Base-by-base conservation (phyloP, 2,888 invertebrate genomes). In the Agrochola litura region DNA sequence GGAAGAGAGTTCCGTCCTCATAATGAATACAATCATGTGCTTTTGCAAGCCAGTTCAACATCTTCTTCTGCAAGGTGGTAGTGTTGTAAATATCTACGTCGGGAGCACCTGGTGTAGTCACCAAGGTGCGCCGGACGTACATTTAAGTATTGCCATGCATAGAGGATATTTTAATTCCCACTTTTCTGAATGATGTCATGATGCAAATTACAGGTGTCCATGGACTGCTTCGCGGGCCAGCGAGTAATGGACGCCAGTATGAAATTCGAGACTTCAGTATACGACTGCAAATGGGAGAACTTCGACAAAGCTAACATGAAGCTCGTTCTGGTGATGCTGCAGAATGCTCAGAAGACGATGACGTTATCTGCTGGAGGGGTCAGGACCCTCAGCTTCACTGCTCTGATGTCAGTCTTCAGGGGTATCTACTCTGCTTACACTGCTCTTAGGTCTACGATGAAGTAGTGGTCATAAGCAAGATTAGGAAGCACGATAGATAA, bases 251-350 rank as follows among this genome's bases (percentile, higher is more conserved):
- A 95, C n/a, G 94, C 95, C 0, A 92, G 91, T 75, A 30, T 83
- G 0, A 68, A 74, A 0, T 94, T 95, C 41, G 93, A 93, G 67
- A 76, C 79, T 0, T 92, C 95, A 0, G 91, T 95, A 0, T 95
- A 95, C 56, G 87, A 87, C 58, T 94, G 93, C 61, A 90, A 93
- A 54, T 95, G 95, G 95, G 95, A 95, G 85, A 92, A 93, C 30
- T 95, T 94, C 43, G 90, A 93, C 68, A 89, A 79, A 1, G 41
- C 73, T 2, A 95, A 95, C 70, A 93, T 89, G 92, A 94, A 90
- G 76, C 91, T 91, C 25, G 91, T 95, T 0, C 73, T 92, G 19
- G 63, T 94, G 6, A 92, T 95, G 83, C 85, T 95, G 43, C 92
- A 92, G 73, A 93, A 85, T 69, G 83, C 95, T 0, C 95, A 95